These are phyloP conservation scores for Protophormia terraenovae DNA, from an alignment of 2,888 invertebrate species.

Conservation along the genomic window DNA sequence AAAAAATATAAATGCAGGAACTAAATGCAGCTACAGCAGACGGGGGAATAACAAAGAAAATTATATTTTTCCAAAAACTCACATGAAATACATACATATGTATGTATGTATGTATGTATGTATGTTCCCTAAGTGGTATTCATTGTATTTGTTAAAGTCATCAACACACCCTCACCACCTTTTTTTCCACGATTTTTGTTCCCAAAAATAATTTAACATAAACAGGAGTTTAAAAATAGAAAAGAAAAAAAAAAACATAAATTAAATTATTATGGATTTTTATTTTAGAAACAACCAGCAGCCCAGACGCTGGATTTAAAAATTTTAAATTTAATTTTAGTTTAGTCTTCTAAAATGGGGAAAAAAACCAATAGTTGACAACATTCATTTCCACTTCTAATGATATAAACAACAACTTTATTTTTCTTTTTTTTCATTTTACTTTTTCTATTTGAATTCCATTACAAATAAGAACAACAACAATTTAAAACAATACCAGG, in stretches of 20 bases:
- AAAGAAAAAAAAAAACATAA: slow-evolving; percentile 58
- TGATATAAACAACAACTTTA: slow-evolving; percentile 17
- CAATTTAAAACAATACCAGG: neutral
- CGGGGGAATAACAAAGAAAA: neutral
- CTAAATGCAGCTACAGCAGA: neutral
- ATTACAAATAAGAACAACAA: neutral
- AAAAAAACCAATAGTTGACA: slow-evolving; percentile 20
- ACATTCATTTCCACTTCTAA: slow-evolving; percentile 9
- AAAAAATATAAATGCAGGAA: neutral
- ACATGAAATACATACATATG: neutral
- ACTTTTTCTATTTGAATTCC: neutral
- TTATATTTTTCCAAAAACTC: neutral
- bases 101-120: no score
- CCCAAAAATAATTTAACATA: slow-evolving; percentile 2
- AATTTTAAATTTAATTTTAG: slow-evolving; percentile 30
- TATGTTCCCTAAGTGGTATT: slow-evolving; percentile 13
- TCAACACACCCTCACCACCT: slow-evolving; percentile 55
- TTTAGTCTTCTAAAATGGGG: neutral
- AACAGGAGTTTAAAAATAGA: slow-evolving; percentile 56
- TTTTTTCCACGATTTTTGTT: neutral
- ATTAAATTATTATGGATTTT: slow-evolving; percentile 40
- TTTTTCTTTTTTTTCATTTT: neutral
- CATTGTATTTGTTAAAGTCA: slow-evolving; percentile 23
- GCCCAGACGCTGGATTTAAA: slow-evolving; percentile 11
- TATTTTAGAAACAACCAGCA: slow-evolving; percentile 56